phyloP scores from a whole-genome alignment of 2,888 invertebrate species.

The Drosophila demipolita region DNA sequence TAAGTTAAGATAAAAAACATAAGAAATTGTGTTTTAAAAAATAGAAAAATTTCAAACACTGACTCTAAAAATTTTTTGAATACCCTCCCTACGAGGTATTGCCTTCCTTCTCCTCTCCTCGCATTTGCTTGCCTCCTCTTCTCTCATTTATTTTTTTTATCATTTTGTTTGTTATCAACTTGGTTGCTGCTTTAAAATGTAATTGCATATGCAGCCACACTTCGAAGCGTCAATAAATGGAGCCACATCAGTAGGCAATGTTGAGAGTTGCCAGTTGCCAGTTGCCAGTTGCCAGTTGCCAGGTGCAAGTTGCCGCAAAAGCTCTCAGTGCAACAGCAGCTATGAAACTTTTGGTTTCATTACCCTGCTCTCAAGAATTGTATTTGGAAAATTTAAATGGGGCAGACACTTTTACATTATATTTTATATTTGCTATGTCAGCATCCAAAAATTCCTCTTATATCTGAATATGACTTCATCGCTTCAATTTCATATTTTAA shows the following conservation, averaged over 20 bases:
- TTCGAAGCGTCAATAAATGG: constrained; percentile 63
- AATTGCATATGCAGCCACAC: constrained; percentile 76
- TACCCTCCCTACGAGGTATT: constrained; percentile 31
- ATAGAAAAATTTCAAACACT: constrained; percentile 50
- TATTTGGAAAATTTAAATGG: no score
- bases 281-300: constrained; percentile 32
- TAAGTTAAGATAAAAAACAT: constrained; percentile 72
- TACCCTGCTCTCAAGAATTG: background rate
- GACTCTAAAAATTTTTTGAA: constrained; percentile 68
- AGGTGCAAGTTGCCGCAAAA: constrained; percentile 13
- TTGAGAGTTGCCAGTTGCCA: constrained; percentile 11
- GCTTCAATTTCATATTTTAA: background rate
- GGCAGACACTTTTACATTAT: background rate
- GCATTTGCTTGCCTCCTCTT: constrained; percentile 19
- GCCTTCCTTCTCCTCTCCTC: constrained; percentile 41
- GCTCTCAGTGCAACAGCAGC: constrained; percentile 17
- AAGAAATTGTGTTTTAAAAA: background rate
- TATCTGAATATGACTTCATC: no score
- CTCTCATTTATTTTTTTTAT: constrained; percentile 18
- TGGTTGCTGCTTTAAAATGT: constrained; percentile 69
- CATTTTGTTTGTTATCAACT: constrained; percentile 70
- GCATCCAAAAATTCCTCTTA: background rate
- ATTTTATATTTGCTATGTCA: background rate
- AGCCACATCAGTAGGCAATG: constrained; percentile 38
- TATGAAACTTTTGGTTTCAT: constrained; percentile 12